Evolutionary conservation across 2,888 invertebrate genomes (phyloP).

Genomic region (Drosophila leonis): DNA sequence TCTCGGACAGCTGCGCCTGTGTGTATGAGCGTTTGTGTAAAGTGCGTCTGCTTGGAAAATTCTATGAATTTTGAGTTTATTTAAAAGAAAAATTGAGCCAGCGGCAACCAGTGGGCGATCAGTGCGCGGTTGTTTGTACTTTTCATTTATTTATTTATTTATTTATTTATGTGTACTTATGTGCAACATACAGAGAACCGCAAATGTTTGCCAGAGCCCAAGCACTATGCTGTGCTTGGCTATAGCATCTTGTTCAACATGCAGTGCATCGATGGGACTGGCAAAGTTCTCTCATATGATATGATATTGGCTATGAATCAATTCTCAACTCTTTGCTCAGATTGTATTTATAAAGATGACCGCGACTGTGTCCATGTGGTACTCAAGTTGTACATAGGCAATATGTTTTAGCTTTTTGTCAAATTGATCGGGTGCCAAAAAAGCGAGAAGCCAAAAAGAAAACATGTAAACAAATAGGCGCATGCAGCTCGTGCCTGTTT

Average conservation of each 20-base stretch:
- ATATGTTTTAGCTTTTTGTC: slow-evolving; percentile 53
- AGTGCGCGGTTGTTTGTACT: slow-evolving; percentile 56
- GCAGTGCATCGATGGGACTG: slow-evolving; percentile 35
- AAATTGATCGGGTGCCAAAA: slow-evolving; percentile 71
- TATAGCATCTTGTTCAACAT: slow-evolving; percentile 18
- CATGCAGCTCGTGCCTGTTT: slow-evolving; percentile 60
- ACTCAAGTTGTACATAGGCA: slow-evolving; percentile 42
- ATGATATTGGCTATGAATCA: not conserved
- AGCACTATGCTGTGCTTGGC: not conserved
- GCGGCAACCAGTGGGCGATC: slow-evolving; percentile 59
- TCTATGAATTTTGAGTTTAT: slow-evolving; percentile 81
- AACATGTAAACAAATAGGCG: slow-evolving; percentile 58
- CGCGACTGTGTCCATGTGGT: slow-evolving; percentile 28
- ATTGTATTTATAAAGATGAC: slow-evolving; percentile 22
- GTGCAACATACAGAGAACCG: slow-evolving; percentile 19
- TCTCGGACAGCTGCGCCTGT: slow-evolving; percentile 20
- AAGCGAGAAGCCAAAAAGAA: slow-evolving; percentile 53
- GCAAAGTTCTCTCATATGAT: slow-evolving; percentile 4
- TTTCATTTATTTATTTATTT: slow-evolving; percentile 45
- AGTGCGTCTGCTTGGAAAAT: slow-evolving; percentile 80
- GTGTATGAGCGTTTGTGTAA: slow-evolving; percentile 57
- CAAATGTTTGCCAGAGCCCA: slow-evolving; percentile 23
- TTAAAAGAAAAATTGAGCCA: slow-evolving; percentile 72
- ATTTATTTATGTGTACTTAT: slow-evolving; percentile 58
- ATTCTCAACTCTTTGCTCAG: not conserved